A percentile compares a stretch with the other conserved stretches of the same genome.
Evolutionary conservation across 2,797 vertebrate species (phyloP).

Genomic region (Phoeniculus purpureus): DNA sequence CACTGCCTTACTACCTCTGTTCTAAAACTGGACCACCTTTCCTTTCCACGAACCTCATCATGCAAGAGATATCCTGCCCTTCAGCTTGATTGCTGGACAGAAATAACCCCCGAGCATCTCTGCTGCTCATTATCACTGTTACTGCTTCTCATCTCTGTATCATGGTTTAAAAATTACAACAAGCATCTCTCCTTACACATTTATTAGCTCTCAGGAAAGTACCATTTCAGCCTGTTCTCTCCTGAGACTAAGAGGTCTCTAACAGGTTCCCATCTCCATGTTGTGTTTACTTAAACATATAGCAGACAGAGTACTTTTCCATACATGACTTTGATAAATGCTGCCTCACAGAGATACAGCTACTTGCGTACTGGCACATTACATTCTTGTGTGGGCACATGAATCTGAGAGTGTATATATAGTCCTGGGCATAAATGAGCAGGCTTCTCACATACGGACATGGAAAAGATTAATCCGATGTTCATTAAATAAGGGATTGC

Average conservation of each 20-base stretch:
- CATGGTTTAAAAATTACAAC: not conserved
- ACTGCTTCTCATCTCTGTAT: not conserved
- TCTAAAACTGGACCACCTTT: not conserved
- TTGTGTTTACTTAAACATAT: not conserved
- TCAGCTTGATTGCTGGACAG: not conserved
- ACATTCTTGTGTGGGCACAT: not conserved
- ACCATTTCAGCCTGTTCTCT: not conserved
- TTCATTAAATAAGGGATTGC: not conserved
- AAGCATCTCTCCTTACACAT: not conserved
- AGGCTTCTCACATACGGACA: not conserved
- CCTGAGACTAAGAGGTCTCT: not conserved
- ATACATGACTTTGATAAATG: not conserved
- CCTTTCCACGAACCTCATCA: accelerated
- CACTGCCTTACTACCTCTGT: not conserved
- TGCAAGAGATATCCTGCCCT: not conserved
- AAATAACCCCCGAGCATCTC: not conserved
- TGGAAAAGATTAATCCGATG: not conserved
- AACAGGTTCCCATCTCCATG: not conserved
- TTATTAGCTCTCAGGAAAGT: not conserved
- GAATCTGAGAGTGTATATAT: not conserved
- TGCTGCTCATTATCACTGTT: not conserved
- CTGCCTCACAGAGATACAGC: not conserved
- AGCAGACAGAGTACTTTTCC: not conserved
- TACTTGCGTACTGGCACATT: not conserved
- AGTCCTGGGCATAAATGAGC: not conserved